These are phyloP conservation scores for Sphenopsis melanotis DNA, from an alignment of 2,797 vertebrate species.

Conservation along the genomic window DNA sequence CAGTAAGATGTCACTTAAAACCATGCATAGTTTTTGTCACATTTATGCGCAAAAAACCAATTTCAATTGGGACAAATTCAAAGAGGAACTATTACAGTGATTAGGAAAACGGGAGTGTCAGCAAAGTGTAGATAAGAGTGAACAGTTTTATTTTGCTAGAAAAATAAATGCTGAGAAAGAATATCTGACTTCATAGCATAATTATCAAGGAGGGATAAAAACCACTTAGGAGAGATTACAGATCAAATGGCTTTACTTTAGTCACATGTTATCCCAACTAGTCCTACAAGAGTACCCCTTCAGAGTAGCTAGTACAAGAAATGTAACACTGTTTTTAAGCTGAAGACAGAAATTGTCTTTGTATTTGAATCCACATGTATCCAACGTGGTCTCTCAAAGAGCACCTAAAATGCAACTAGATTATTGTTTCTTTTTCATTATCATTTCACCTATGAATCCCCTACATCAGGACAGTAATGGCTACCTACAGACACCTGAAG, in stretches of 20 bases:
- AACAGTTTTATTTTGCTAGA: not conserved
- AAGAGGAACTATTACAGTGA: not conserved
- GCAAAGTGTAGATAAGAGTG: not conserved
- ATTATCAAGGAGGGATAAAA: not conserved
- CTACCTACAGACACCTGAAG: not conserved
- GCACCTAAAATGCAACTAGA: not conserved
- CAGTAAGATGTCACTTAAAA: not conserved
- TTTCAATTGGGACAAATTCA: not conserved
- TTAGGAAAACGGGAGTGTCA: not conserved
- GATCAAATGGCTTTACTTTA: not conserved
- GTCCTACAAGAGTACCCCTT: not conserved
- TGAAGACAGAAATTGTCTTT: not conserved
- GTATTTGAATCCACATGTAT: rapidly evolving
- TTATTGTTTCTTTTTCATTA: not conserved
- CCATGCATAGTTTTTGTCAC: not conserved
- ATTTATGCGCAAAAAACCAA: not conserved
- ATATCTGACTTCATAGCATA: not conserved
- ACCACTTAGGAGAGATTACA: not conserved
- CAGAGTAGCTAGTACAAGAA: not conserved
- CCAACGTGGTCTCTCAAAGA: not conserved
- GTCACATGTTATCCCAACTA: not conserved
- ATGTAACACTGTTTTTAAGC: not conserved
- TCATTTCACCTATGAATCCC: not conserved
- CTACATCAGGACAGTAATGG: no score
- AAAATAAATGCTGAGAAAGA: not conserved